phyloP scores from a whole-genome alignment of 2,113 vertebrate species.

The Myodes glareolus region DNA sequence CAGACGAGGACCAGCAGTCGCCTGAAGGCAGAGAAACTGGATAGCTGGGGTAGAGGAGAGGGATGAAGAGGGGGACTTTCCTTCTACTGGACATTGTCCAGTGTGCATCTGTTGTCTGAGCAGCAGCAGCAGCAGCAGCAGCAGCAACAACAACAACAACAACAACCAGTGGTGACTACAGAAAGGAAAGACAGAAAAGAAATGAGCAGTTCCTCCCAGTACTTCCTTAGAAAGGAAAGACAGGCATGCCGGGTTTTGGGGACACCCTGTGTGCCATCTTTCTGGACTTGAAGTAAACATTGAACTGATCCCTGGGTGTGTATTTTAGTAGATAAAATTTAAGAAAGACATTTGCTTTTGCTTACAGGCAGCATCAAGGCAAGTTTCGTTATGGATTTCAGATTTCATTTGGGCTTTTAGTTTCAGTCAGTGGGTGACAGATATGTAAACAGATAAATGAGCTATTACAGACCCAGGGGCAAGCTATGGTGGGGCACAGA shows the following conservation, averaged over 20 bases:
- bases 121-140: too few relatives aligned
- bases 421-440: not conserved
- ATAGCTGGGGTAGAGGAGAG: not conserved
- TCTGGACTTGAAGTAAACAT: not conserved
- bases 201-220: not conserved
- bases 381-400: not conserved
- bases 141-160: not conserved
- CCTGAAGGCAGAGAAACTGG: not conserved
- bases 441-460: not conserved
- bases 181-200: not conserved
- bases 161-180: not conserved
- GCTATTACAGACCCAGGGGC: not conserved
- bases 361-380: not conserved
- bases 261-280: not conserved
- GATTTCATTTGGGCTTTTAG: conserved; percentile 10
- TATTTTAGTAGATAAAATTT: not conserved
- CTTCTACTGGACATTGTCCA: not conserved
- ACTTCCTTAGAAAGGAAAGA: not conserved
- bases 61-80: not conserved
- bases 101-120: not conserved
- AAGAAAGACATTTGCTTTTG: conserved; percentile 1
- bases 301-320: not conserved
- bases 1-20: not conserved
- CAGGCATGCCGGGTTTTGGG: not conserved
- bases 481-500: not conserved